Conservation (phyloP, 2,888 invertebrate species). For the Fragum whitleyi region DNA sequence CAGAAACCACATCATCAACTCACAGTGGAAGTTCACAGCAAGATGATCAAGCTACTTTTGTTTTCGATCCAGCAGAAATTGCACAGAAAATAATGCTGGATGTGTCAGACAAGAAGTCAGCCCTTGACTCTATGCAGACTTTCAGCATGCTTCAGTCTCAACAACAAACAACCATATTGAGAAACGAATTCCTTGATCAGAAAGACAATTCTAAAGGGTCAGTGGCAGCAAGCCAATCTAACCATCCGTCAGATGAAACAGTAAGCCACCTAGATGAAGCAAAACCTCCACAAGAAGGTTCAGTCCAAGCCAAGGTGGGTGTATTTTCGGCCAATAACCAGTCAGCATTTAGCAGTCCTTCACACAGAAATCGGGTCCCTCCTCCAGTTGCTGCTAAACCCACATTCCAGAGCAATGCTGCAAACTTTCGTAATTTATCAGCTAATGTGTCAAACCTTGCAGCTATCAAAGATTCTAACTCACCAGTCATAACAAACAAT, state of each 20-base stretch:
- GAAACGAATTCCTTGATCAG: constrained; percentile 59
- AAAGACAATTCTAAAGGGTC: background rate
- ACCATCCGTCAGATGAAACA: background rate
- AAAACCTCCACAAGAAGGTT: constrained; percentile 5
- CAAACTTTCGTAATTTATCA: constrained; percentile 50
- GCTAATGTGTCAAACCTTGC: constrained; percentile 55
- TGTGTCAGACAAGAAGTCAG: constrained; percentile 74
- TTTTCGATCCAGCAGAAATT: constrained; percentile 74
- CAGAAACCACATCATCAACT: constrained; percentile 72
- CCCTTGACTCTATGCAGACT: constrained; percentile 77
- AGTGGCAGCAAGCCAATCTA: background rate
- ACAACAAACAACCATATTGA: constrained; percentile 56
- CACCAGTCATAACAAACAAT: background rate
- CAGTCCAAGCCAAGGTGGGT: constrained; percentile 53
- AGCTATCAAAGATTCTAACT: background rate
- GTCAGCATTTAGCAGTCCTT: constrained; percentile 65
- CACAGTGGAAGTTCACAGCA: constrained; percentile 74
- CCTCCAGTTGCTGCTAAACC: constrained; percentile 53
- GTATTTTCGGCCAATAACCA: constrained; percentile 39
- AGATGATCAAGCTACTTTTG: constrained; percentile 51
- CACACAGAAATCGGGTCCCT: constrained; percentile 62
- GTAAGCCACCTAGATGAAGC: constrained; percentile 7
- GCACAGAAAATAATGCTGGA: constrained; percentile 79
- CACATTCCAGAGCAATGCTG: constrained; percentile 59
- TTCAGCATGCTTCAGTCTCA: constrained; percentile 73